Evolutionary conservation across 2,888 invertebrate genomes (phyloP), one percentile per base, ranked within the genome.

Genomic region (Sabatieria punctata): DNA sequence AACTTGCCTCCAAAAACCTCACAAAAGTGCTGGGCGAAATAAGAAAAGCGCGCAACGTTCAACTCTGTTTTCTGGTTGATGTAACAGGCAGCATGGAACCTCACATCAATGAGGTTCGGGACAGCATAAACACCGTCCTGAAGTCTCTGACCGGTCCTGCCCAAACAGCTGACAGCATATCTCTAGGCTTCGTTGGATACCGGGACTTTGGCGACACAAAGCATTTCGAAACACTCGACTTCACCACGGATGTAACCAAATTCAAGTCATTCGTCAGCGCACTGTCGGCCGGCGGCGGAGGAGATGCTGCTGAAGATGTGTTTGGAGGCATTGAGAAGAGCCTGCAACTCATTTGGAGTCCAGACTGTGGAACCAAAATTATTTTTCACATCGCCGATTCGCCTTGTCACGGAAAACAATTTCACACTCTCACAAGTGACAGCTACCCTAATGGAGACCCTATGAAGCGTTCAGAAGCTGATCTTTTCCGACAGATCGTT

Each of bases 371-470:
- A 15, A 48, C 45, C 26, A 47, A 47, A 27, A 38, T 48, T 13
- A 38, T 50, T 15, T 50, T 50, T 27, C 50, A 50, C 36, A 50
- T 50, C 39, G 39, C 41, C 26, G 50, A 50, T 35, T 21, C 22
- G 18, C 50, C 50, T 2, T 37, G 47, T 15, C 47, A 47, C 38
- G 47, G 47, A 1, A n/a, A 6, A 18, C 19, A 19, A 19, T 1
- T 36, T 19, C 47, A 2, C 24, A 1, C 2, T 18, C 19, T 46
- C 22, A 1, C 26, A 4, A 1, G 8, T 21, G 38, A 38, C 22
- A 8, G 19, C 19, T 38, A 48, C 41, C 45, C 50, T 1, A 22
- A 4, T 18, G 50, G 50, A 33, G 50, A 50, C 25, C 50, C 50
- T 6, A 36, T 25, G 23, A 45, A 48, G 18, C 18, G 42, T 1